Evolutionary conservation across 2,888 invertebrate species (phyloP).

Genomic region (Spilarctia lutea): DNA sequence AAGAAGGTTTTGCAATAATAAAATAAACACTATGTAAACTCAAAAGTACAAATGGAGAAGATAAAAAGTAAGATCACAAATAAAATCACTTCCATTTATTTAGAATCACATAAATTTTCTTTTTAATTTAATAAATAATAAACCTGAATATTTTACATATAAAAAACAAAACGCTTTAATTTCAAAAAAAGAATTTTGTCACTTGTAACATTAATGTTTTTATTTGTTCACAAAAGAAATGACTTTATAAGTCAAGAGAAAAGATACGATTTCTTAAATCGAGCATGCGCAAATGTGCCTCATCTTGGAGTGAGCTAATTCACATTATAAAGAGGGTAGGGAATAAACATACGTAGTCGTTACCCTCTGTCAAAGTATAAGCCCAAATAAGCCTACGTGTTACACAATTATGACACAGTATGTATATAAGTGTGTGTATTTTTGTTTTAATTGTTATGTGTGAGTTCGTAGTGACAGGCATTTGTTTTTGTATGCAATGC

Average conservation of each 20-base stretch:
- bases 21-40: not conserved
- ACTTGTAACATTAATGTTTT: not conserved
- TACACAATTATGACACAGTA: too few relatives aligned
- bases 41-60: not conserved
- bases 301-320: not conserved
- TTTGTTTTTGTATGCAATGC: too few relatives aligned
- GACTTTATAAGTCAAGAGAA: not conserved
- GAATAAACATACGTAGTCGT: too few relatives aligned
- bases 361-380: too few relatives aligned
- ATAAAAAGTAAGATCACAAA: not conserved
- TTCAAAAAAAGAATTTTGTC: not conserved
- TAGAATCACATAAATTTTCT: not conserved
- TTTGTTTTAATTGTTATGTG: too few relatives aligned
- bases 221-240: not conserved
- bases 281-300: not conserved
- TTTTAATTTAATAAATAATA: not conserved
- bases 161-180: not conserved
- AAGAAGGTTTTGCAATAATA: not conserved
- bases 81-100: conserved; percentile 1
- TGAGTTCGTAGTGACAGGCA: too few relatives aligned
- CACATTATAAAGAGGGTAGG: not conserved
- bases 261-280: not conserved
- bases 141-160: not conserved
- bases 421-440: too few relatives aligned
- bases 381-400: too few relatives aligned